phyloP scores from a whole-genome alignment of 2,888 invertebrate genomes.

The Nephrotoma appendiculata region DNA sequence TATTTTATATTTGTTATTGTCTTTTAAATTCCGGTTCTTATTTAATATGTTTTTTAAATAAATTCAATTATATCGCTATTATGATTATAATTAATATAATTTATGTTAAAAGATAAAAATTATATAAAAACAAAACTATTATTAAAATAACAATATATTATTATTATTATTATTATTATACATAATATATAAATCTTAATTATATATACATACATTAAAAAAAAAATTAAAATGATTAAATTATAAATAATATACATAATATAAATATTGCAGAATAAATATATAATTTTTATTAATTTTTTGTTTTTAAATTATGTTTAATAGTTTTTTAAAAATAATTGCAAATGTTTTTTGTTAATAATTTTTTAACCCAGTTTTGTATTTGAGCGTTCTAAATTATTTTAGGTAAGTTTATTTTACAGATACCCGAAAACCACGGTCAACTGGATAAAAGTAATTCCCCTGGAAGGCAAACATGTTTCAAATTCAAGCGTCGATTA shows the following conservation, averaged over 20 bases:
- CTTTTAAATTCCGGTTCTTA: background rate
- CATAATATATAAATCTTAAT: background rate
- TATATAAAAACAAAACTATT: background rate
- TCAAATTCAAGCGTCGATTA: no score
- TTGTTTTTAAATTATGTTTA: background rate
- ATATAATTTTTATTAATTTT: background rate
- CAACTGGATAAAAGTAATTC: no score
- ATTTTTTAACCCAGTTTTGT: background rate
- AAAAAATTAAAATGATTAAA: background rate
- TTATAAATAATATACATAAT: background rate
- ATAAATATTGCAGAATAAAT: background rate
- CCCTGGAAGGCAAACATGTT: no score
- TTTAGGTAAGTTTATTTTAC: no score
- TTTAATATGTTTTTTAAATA: background rate
- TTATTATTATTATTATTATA: background rate
- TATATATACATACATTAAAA: background rate
- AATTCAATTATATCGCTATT: background rate
- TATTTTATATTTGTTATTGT: background rate
- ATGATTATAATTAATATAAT: background rate
- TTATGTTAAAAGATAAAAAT: background rate
- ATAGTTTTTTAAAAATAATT: background rate
- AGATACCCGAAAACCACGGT: no score
- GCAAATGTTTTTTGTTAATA: background rate
- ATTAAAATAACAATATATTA: background rate
- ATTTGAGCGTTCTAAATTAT: no score